Percentiles rank a stretch among this genome's conserved stretches.
Conservation (phyloP, 1,140 invertebrate species). For the Trichogramma pretiosum region DNA sequence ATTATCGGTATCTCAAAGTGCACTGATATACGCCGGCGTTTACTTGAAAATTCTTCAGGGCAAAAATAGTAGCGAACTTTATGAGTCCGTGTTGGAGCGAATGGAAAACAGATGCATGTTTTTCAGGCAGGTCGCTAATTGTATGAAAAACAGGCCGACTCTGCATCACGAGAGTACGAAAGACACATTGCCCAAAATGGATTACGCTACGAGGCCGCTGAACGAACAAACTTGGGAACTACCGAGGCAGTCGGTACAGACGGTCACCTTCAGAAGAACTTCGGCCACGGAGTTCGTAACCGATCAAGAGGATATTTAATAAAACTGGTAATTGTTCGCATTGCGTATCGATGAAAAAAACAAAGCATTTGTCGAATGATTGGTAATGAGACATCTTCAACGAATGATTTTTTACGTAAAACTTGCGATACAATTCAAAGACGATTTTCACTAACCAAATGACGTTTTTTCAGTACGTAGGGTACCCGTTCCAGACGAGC, state of each 20-base stretch:
- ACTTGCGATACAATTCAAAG: background rate
- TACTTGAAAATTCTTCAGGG: conserved; percentile 48
- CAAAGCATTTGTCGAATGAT: background rate
- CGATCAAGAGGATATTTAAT: background rate
- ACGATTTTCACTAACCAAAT: conserved; percentile 23
- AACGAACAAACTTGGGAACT: too few relatives aligned
- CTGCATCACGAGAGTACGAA: too few relatives aligned
- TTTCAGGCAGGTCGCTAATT: conserved; percentile 19
- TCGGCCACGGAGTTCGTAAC: conserved; percentile 15
- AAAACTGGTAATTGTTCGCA: background rate
- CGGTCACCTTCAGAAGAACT: conserved; percentile 13
- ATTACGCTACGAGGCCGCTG: too few relatives aligned
- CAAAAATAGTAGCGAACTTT: too few relatives aligned
- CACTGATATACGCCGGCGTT: conserved; percentile 44
- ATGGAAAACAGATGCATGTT: conserved; percentile 39
- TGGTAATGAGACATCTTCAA: background rate
- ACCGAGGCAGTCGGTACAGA: too few relatives aligned
- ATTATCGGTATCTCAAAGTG: conserved; percentile 40
- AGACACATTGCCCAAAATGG: too few relatives aligned
- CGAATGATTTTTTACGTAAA: too few relatives aligned
- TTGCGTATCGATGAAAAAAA: background rate
- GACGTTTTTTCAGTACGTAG: conserved; percentile 59
- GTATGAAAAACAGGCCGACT: conserved; percentile 16
- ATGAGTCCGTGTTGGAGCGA: conserved; percentile 24
- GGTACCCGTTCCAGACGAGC: conserved; percentile 92